Evolutionary conservation across 2,888 invertebrate genomes (phyloP).

Genomic region (Drosophila monieri): DNA sequence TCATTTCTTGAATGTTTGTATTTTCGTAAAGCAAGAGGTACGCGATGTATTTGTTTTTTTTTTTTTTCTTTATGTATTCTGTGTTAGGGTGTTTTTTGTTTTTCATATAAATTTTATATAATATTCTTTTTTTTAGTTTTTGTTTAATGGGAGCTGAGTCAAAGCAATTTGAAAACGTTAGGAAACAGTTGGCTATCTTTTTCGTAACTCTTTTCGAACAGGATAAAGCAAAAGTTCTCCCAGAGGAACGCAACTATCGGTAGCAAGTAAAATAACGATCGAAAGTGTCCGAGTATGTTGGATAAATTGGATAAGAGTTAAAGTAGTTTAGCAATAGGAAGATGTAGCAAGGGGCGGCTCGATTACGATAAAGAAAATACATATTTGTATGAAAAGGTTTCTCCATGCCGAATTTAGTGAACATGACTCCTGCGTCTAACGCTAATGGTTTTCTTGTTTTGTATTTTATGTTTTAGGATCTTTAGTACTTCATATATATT

Average conservation of each 20-base stretch:
- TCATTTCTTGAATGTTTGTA: conserved; percentile 49
- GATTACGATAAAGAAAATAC: conserved; percentile 6
- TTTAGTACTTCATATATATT: conserved; percentile 3
- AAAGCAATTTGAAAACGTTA: conserved; percentile 73
- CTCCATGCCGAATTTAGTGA: conserved; percentile 31
- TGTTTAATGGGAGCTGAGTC: conserved; percentile 47
- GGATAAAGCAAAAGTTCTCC: conserved; percentile 50
- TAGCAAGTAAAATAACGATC: conserved; percentile 38
- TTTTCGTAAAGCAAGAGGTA: conserved; percentile 79
- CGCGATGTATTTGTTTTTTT: conserved; percentile 74
- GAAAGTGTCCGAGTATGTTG: conserved; percentile 21
- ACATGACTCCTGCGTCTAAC: conserved; percentile 34
- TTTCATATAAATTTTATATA: not conserved
- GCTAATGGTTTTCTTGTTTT: conserved; percentile 20
- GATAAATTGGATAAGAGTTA: conserved; percentile 10
- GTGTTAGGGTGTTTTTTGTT: conserved; percentile 10
- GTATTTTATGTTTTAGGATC: conserved; percentile 7
- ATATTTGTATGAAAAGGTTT: conserved; percentile 6
- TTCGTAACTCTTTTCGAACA: conserved; percentile 32
- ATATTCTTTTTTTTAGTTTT: conserved; percentile 26
- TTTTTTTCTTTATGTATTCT: conserved; percentile 3
- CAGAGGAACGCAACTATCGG: conserved; percentile 9
- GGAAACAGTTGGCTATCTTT: conserved; percentile 58
- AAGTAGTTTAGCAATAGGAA: conserved; percentile 26
- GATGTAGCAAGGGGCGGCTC: conserved; percentile 30